Evolutionary conservation across 2,888 invertebrate genomes (phyloP).

Genomic region (Limnephilus marmoratus): DNA sequence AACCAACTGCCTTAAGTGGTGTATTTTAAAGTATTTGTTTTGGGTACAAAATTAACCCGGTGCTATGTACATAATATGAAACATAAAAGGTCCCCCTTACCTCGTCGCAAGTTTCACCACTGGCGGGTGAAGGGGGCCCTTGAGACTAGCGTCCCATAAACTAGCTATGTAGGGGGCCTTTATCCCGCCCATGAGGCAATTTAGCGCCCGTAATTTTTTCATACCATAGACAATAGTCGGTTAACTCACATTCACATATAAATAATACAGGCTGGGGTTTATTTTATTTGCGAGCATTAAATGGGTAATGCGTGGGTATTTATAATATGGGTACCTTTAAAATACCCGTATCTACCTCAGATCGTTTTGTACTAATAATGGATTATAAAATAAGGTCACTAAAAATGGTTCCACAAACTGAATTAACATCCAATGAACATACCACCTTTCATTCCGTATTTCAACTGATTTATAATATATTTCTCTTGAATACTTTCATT

Average conservation of each 20-base stretch:
- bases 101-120: conserved; percentile 18
- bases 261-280: not conserved
- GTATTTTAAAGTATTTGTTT: not conserved
- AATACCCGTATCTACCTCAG: not conserved
- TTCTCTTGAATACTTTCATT: no score
- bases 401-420: not conserved
- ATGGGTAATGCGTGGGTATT: not conserved
- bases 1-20: not conserved
- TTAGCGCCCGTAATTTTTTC: not conserved
- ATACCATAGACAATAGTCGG: conserved; percentile 2
- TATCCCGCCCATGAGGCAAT: conserved; percentile 11
- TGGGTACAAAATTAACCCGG: not conserved
- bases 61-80: not conserved
- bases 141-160: conserved; percentile 37
- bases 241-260: not conserved
- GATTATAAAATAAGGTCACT: not conserved
- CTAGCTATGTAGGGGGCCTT: conserved; percentile 16
- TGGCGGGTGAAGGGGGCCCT: not conserved
- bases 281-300: not conserved
- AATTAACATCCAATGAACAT: not conserved
- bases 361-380: not conserved
- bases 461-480: no score
- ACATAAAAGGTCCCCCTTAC: not conserved
- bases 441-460: not conserved
- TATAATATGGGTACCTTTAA: not conserved